phyloP scores from a whole-genome alignment of 2,797 vertebrate species.

The Hoplostethus mediterraneus region DNA sequence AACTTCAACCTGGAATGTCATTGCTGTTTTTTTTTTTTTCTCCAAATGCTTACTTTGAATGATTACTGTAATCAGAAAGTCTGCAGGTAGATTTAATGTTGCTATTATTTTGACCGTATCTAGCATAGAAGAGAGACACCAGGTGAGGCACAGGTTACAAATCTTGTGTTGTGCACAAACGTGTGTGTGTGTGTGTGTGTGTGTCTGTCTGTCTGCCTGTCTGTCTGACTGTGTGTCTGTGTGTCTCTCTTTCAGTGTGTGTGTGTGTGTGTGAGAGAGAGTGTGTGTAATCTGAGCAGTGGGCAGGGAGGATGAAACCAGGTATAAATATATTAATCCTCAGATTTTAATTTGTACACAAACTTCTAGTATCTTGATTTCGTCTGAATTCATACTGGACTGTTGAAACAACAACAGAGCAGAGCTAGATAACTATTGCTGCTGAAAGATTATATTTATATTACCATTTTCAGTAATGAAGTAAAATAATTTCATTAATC shows the following conservation, averaged over 20 bases:
- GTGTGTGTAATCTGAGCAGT: neutral
- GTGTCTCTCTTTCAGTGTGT: neutral
- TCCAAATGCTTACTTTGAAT: too few species aligned
- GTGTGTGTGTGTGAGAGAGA: neutral
- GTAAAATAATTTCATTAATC: too few species aligned
- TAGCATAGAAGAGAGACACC: neutral
- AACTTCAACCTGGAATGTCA: neutral
- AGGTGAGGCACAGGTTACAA: neutral
- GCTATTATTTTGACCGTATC: too few species aligned
- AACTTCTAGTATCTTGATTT: neutral
- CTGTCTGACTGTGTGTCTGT: slow-evolving; percentile 2
- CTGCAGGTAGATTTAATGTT: too few species aligned
- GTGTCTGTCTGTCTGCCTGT: slow-evolving; percentile 7
- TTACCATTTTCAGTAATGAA: neutral
- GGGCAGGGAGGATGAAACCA: neutral
- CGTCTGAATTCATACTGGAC: neutral
- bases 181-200: neutral
- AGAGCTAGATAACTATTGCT: too few species aligned
- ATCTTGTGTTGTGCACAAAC: too few species aligned
- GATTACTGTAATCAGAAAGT: neutral
- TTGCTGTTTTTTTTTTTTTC: slow-evolving; percentile 1
- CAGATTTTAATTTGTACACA: too few species aligned
- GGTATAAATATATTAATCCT: neutral
- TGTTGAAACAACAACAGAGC: neutral
- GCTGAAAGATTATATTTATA: neutral